Percentiles rank a stretch among this genome's conserved stretches.
Conservation (phyloP, 2,888 invertebrate species). For the Torymus tubicola region DNA sequence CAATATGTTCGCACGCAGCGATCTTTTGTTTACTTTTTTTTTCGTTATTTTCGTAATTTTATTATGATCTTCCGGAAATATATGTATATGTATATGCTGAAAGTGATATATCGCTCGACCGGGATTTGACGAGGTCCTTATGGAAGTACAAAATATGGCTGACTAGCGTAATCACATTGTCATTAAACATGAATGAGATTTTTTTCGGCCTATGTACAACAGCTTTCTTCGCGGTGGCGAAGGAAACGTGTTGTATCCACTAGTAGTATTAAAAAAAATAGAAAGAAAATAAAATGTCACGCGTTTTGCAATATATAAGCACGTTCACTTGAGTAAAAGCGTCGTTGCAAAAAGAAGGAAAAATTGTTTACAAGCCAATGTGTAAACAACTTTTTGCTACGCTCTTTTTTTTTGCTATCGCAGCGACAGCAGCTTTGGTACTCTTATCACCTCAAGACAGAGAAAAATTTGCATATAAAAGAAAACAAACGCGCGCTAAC, state of each 20-base stretch:
- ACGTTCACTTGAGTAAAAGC: neutral
- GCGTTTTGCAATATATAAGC: too few relatives aligned
- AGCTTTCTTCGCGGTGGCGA: too few relatives aligned
- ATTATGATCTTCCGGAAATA: constrained; percentile 12
- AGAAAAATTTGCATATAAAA: too few relatives aligned
- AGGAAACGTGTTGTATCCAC: too few relatives aligned
- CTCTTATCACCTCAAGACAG: too few relatives aligned
- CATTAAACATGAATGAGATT: too few relatives aligned
- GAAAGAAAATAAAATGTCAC: too few relatives aligned
- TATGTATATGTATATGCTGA: neutral
- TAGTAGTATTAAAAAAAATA: too few relatives aligned
- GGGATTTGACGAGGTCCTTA: neutral
- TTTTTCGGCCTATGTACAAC: too few relatives aligned
- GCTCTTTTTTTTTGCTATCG: neutral
- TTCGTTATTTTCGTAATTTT: constrained; percentile 29
- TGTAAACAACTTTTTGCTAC: neutral
- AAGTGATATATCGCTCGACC: constrained; percentile 34
- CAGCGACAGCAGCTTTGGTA: too few relatives aligned
- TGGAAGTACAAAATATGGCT: neutral
- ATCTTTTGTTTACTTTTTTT: constrained; percentile 15
- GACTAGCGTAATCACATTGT: neutral
- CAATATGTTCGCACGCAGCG: constrained; percentile 16
- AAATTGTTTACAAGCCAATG: neutral
- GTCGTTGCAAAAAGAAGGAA: neutral
- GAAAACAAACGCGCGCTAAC: neutral